phyloP scores from a whole-genome alignment of 2,113 vertebrate genomes.

The Laticauda colubrina region DNA sequence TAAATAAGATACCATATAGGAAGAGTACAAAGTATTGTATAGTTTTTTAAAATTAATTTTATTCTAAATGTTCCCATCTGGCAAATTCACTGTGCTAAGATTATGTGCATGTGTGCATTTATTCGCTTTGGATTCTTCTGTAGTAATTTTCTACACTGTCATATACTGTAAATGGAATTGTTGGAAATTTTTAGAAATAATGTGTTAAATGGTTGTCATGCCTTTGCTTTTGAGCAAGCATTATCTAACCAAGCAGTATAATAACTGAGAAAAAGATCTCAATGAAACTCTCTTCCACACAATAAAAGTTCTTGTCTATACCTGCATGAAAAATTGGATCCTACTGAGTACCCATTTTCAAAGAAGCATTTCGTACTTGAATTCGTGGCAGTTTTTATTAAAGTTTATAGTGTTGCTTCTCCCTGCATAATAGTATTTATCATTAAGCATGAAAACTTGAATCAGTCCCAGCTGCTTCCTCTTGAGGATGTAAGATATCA shows the following conservation, averaged over 20 bases:
- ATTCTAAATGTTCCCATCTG: background rate
- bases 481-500: slow-evolving; percentile 61
- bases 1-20: background rate
- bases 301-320: background rate
- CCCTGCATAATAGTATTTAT: slow-evolving; percentile 49
- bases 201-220: background rate
- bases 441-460: slow-evolving; percentile 50
- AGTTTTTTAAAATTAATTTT: background rate
- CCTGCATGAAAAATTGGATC: background rate
- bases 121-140: background rate
- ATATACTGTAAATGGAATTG: background rate
- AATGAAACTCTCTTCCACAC: background rate
- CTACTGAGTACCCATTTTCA: background rate
- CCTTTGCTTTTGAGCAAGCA: background rate
- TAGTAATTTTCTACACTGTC: background rate
- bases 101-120: background rate
- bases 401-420: slow-evolving; percentile 36
- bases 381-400: background rate
- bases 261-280: background rate
- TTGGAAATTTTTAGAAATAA: background rate
- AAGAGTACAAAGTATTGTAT: background rate
- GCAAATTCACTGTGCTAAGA: background rate
- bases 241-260: background rate
- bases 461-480: slow-evolving; percentile 62
- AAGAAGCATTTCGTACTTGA: background rate